Base-by-base conservation (phyloP, 2,888 invertebrate species). In the Subacronicta megacephala region DNA sequence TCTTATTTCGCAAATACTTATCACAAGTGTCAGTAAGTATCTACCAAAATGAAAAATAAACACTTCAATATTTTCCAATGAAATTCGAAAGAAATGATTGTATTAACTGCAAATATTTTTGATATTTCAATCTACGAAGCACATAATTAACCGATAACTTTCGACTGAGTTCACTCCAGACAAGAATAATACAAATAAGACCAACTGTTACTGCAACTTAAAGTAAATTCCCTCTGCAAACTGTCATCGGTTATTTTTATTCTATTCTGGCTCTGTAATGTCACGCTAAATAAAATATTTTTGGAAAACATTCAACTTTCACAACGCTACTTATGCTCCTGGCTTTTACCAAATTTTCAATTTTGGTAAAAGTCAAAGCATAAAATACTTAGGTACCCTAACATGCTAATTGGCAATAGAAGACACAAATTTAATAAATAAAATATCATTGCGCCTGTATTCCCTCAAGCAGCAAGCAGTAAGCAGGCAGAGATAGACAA, bases 141-240 rank as follows among this genome's bases (percentile, higher is more conserved):
- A 26, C 26, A 26, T 26, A 10, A 26, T 26, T 26, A 26, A 26
- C 26, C 23, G 26, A 26, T 7, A 6, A 13, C 3, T 45, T 15
- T 13, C 15, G 13, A 15, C 7, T 16, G 31, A 12, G 7, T 26
- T 33, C 10, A 6, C 26, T 16, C 7, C 26, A 50, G 41, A 33
- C 36, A 45, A 49, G 47, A 45, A 41, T n/a, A 56, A 56, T 57
- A 29, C 2, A 29, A 47, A 44, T 18, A 16, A 18, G 38, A 18
- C 2, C 10, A 49, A 31, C 16, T 17, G 18, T 43, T 38, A n/a
- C 16, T 20, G 13, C 17, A 31, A 44, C 17, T 35, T 16, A 23
- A 46, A 47, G 38, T 29, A 57, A 47, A 18, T 36, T 37, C 26
- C 13, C 9, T 20, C 17, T 37, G 16, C 56, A n/a, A n/a, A n/a